phyloP scores from a whole-genome alignment of 1,140 invertebrate genomes.

The Drosophila bocqueti region DNA sequence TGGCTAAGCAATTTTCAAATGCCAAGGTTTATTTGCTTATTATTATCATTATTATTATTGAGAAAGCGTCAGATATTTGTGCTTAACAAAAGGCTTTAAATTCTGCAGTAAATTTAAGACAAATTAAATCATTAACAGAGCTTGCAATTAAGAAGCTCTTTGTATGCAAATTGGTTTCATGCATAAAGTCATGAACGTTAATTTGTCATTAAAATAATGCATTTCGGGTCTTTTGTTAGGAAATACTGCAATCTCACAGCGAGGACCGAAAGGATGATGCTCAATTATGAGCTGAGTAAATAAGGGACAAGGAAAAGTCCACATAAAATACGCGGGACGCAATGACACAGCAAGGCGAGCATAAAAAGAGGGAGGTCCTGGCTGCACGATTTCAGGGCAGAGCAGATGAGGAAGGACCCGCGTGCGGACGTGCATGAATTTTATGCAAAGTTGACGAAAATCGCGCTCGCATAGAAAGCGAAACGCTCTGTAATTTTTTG shows the following conservation, averaged over 20 bases:
- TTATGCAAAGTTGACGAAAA: slow-evolving; percentile 81
- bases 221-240: slow-evolving; percentile 45
- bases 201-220: slow-evolving; percentile 77
- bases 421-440: slow-evolving; percentile 72
- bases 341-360: slow-evolving; percentile 26
- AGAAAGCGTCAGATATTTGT: slow-evolving; percentile 30
- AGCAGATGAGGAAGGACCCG: slow-evolving; percentile 4
- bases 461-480: slow-evolving; percentile 48
- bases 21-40: slow-evolving; percentile 61
- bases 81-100: neutral
- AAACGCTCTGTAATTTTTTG: slow-evolving; percentile 50
- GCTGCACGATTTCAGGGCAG: slow-evolving; percentile 13
- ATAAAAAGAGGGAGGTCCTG: slow-evolving; percentile 15
- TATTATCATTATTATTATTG: slow-evolving; percentile 31
- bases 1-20: slow-evolving; percentile 48
- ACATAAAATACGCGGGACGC: slow-evolving; percentile 34
- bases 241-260: slow-evolving; percentile 45
- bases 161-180: slow-evolving; percentile 67
- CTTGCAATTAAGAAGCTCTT: slow-evolving; percentile 54
- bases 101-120: neutral
- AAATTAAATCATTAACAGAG: slow-evolving; percentile 20
- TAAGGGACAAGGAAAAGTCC: slow-evolving; percentile 48
- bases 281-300: slow-evolving; percentile 74
- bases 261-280: slow-evolving; percentile 1
- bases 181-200: slow-evolving; percentile 73